These are phyloP conservation scores for Darevskia mixta DNA, from an alignment of 2,797 vertebrate genomes.

Conservation along the genomic window DNA sequence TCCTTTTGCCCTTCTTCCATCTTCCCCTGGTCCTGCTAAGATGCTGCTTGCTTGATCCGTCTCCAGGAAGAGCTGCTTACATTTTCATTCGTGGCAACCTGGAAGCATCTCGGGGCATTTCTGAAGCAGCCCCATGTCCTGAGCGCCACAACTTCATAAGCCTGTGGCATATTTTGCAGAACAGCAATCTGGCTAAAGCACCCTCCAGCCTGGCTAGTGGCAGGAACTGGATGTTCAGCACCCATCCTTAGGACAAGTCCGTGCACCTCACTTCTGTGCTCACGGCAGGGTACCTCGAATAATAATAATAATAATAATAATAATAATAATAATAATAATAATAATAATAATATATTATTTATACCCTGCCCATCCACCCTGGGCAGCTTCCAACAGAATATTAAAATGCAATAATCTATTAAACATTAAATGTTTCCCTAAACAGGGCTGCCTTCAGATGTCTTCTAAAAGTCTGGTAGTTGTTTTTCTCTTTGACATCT, in stretches of 20 bases:
- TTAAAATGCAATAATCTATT: too few species aligned
- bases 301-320: not conserved
- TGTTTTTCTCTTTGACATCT: too few species aligned
- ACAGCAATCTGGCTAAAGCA: not conserved
- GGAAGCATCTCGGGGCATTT: not conserved
- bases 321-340: too few species aligned
- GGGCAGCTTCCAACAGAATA: too few species aligned
- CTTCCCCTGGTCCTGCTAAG: not conserved
- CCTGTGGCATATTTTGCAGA: not conserved
- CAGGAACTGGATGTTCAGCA: not conserved
- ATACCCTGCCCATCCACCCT: too few species aligned
- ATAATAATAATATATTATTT: too few species aligned
- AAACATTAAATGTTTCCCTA: too few species aligned
- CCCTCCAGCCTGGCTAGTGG: not conserved
- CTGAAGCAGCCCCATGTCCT: not conserved
- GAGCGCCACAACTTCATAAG: not conserved
- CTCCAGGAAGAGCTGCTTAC: not conserved
- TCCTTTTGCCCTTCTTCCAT: not conserved
- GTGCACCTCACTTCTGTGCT: not conserved
- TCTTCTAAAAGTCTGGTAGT: too few species aligned
- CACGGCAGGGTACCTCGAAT: not conserved
- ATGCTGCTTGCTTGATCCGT: too few species aligned
- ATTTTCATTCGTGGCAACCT: not conserved
- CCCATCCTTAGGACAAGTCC: fast-evolving
- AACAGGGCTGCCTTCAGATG: too few species aligned